Base-by-base conservation (phyloP, 2,888 invertebrate species). In the Cerastis leucographa region DNA sequence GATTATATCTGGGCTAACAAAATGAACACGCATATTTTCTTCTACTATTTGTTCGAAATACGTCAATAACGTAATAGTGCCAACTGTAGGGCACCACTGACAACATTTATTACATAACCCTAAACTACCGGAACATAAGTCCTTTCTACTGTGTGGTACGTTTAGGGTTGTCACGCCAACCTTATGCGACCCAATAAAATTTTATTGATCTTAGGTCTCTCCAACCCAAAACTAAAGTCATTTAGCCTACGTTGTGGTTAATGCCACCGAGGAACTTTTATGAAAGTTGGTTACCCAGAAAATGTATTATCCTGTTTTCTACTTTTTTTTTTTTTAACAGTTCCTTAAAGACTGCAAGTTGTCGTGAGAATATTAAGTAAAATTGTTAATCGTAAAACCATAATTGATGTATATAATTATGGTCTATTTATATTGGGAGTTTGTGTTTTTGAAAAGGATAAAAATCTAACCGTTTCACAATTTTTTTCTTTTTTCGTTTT, bases 111-210 rank as follows among this genome's bases (percentile, higher is more conserved):
- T 80, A 80, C 49, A 71, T 77, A 78, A 78, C 67, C 78, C 73
- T 77, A 65, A 79, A 83, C 51, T 83, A 67, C 56, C n/a, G 19
- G 40, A 73, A 76, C 65, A 59, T 67, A 66, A 79, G 65, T 76
- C 84, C 74, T 68, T 76, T 76, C n/a, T 49, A 44, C 73, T 61
- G 73, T 79, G 77, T 66, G 73, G 74, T 69, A 56, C 64, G 65
- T 29, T 66, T 65, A 85, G 84, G 81, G 76, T 46, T 85, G 87
- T 76, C 85, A 85, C 83, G 83, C 76, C 51, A 82, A 71, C 78
- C 70, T 77, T 83, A 85, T 83, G 84, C 79, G 84, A 74, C 66
- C 81, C 74, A 80, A 88, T 87, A 85, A 87, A 88, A 79, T 87
- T 81, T 85, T 87, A 87, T 87, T 84, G 85, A 85, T 85, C 80